Evolutionary conservation across 1,140 invertebrate species (phyloP).

Genomic region (Papilio polytes): DNA sequence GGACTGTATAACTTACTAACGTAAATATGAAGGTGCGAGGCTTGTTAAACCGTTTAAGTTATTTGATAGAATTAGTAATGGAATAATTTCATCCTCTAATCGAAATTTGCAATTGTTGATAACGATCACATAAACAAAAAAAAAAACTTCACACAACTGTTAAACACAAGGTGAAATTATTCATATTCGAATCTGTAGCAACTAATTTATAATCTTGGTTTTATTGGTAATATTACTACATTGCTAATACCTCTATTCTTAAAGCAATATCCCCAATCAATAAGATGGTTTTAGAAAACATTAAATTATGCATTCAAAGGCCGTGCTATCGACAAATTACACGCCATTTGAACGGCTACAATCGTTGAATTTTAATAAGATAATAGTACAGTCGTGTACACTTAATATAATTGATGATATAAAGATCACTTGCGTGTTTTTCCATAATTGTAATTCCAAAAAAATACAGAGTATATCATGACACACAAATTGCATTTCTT

Average conservation of each 20-base stretch:
- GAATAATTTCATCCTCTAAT: no score
- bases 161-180: no score
- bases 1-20: no score
- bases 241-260: not conserved
- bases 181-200: not conserved
- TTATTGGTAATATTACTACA: not conserved
- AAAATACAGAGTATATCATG: no score
- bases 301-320: constrained; percentile 16
- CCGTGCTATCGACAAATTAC: constrained; percentile 23
- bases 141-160: no score
- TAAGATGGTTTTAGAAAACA: constrained; percentile 17
- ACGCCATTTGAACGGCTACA: constrained; percentile 21
- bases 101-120: no score
- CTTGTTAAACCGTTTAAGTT: no score
- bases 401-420: constrained; percentile 9
- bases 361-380: constrained; percentile 7
- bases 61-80: no score
- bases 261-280: not conserved
- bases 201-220: not conserved
- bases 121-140: no score
- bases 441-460: not conserved
- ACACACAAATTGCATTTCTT: no score
- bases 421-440: not conserved
- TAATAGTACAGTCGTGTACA: constrained; percentile 16
- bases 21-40: no score